Evolutionary conservation across 2,888 invertebrate genomes (phyloP).

Genomic region (Meta bourneti): DNA sequence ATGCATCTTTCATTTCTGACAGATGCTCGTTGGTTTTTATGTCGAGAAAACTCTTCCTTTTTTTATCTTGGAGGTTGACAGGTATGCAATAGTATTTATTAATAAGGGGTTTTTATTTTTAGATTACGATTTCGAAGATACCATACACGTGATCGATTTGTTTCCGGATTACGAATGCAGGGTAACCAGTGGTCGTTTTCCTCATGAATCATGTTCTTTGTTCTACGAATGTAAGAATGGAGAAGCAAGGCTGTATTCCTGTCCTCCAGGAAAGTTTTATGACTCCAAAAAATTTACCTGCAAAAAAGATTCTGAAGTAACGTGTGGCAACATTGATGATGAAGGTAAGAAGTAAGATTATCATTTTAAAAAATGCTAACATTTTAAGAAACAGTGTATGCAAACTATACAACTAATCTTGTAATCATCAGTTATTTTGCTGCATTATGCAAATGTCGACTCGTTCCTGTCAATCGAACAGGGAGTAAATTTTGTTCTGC

Average conservation of each 20-base stretch:
- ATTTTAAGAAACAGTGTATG: background rate
- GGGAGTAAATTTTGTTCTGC: too few relatives aligned
- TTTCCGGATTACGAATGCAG: slow-evolving; percentile 25
- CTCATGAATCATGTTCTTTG: slow-evolving; percentile 34
- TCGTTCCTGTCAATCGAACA: too few relatives aligned
- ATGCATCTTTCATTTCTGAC: too few relatives aligned
- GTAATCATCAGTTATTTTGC: too few relatives aligned
- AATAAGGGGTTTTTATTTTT: background rate
- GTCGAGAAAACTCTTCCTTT: too few relatives aligned
- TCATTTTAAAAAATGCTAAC: background rate
- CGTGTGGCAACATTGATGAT: slow-evolving; percentile 27
- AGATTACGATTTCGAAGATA: slow-evolving; percentile 38
- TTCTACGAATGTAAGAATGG: slow-evolving; percentile 46
- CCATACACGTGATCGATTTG: slow-evolving; percentile 11
- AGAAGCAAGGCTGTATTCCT: slow-evolving; percentile 12
- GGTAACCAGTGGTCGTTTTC: slow-evolving; percentile 18
- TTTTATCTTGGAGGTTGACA: too few relatives aligned
- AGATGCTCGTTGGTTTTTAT: too few relatives aligned
- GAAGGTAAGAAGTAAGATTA: slow-evolving; percentile 13
- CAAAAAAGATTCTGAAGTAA: background rate
- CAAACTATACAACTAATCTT: too few relatives aligned
- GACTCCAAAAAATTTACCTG: slow-evolving; percentile 23
- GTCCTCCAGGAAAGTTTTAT: slow-evolving; percentile 33
- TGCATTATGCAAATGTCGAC: too few relatives aligned
- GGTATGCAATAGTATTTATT: too few relatives aligned